Evolutionary conservation across 2,888 invertebrate species (phyloP).

Genomic region (Ophion ellenae): DNA sequence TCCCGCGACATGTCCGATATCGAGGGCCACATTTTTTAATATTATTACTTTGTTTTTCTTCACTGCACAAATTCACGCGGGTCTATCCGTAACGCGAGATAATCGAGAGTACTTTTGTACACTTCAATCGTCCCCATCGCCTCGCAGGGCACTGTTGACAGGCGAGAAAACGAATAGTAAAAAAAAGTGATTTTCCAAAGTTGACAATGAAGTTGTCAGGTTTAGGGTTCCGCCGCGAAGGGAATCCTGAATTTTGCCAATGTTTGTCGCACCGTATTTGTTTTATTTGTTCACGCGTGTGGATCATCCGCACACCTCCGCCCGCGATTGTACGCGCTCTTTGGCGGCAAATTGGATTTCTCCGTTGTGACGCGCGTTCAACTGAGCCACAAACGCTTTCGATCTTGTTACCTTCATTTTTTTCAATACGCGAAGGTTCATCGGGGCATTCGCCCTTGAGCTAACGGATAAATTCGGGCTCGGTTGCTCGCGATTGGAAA

Average conservation of each 20-base stretch:
- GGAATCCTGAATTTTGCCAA: constrained; percentile 24
- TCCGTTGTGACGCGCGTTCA: constrained; percentile 2
- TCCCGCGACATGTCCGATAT: constrained; percentile 93
- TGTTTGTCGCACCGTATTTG: constrained; percentile 1
- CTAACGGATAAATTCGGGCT: neutral
- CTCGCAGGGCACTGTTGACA: constrained; percentile 65
- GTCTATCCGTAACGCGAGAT: constrained; percentile 36
- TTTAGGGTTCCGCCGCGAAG: constrained; percentile 31
- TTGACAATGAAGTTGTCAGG: constrained; percentile 69
- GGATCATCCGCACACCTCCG: neutral
- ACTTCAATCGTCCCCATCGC: constrained; percentile 58
- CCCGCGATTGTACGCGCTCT: neutral
- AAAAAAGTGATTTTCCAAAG: constrained; percentile 30
- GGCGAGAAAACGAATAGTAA: constrained; percentile 31
- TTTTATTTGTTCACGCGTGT: constrained; percentile 17
- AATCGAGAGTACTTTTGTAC: constrained; percentile 37
- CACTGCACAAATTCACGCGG: neutral
- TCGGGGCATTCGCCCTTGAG: neutral
- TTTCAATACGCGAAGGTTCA: neutral
- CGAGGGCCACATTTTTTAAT: constrained; percentile 86
- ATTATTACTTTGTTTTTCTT: constrained; percentile 2
- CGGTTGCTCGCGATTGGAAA: neutral
- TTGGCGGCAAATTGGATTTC: neutral
- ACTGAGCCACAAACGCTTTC: neutral
- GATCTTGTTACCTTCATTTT: neutral